Evolutionary conservation across 2,888 invertebrate genomes (phyloP).

Genomic region (Serripes groenlandicus): DNA sequence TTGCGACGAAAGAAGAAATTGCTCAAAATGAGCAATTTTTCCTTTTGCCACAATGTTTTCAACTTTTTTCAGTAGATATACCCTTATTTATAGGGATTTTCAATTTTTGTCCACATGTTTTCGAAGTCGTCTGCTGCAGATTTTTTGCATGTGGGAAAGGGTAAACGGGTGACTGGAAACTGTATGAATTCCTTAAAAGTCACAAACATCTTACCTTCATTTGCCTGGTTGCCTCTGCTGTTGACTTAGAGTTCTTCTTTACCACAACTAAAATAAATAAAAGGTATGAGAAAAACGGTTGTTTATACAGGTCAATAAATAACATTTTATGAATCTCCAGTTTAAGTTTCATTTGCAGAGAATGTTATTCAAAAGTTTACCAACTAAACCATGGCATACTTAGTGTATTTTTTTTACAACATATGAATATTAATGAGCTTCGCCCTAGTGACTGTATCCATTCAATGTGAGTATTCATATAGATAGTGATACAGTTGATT

Average conservation of each 20-base stretch:
- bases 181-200: neutral
- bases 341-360: neutral
- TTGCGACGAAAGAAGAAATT: conserved; percentile 8
- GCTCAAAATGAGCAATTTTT: neutral
- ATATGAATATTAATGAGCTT: no score
- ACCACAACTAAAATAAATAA: conserved; percentile 74
- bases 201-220: conserved; percentile 80
- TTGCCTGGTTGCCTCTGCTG: conserved; percentile 79
- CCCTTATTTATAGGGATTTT: no score
- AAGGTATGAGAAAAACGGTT: no score
- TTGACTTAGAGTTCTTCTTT: conserved; percentile 75
- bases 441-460: no score
- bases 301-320: no score
- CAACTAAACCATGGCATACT: no score
- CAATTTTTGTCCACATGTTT: no score
- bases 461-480: no score
- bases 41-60: neutral
- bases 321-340: no score
- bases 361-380: neutral
- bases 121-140: neutral
- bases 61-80: no score
- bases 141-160: neutral
- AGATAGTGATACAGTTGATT: no score
- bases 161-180: neutral
- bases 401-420: no score